A percentile compares a stretch with the other conserved stretches of the same genome.
Conservation (phyloP, 2,797 vertebrate genomes). For the Perodicticus potto region DNA sequence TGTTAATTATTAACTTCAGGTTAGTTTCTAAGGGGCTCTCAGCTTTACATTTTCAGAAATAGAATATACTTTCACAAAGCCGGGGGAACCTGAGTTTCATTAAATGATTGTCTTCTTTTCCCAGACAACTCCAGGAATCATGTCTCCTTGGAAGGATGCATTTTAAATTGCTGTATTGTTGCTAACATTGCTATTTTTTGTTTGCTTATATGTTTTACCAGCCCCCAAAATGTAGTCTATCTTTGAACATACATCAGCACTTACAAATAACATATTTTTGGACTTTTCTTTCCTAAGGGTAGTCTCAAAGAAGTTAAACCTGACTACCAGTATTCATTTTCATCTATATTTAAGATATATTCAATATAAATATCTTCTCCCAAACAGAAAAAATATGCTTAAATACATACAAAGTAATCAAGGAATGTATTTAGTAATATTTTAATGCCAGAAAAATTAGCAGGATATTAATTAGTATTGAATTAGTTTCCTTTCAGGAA, state of each 20-base stretch:
- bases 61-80: background rate
- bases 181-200: background rate
- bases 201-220: background rate
- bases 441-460: constrained; percentile 21
- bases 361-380: constrained; percentile 17
- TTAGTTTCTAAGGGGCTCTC: background rate
- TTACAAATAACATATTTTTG: constrained; percentile 51
- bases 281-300: constrained; percentile 32
- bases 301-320: constrained; percentile 63
- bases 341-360: constrained; percentile 28
- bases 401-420: constrained; percentile 43
- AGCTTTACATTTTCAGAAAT: background rate
- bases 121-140: background rate
- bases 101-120: background rate
- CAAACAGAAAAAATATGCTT: constrained; percentile 44
- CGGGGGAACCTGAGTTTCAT: background rate
- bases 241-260: background rate
- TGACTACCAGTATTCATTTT: constrained; percentile 51
- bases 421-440: background rate
- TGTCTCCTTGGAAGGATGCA: background rate
- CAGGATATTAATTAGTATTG: constrained; percentile 10
- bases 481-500: constrained; percentile 52
- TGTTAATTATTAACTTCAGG: background rate
- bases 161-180: background rate
- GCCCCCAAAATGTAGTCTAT: background rate